Base-by-base conservation (phyloP, 92 coral and sea anemone species). In the Metridium senile region DNA sequence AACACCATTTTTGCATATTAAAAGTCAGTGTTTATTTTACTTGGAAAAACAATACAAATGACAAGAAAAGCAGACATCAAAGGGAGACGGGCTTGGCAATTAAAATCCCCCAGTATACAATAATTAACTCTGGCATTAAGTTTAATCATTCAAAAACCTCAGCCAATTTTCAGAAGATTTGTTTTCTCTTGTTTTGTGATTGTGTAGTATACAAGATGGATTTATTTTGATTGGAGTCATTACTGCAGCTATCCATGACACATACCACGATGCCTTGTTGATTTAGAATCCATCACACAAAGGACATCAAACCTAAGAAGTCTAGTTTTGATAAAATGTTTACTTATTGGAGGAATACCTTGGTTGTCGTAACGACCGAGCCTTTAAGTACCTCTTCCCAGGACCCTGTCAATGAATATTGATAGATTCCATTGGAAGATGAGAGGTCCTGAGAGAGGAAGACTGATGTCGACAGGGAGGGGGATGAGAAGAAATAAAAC, bases 1-100 rank as follows among this genome's bases (percentile, higher is more conserved):
- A 43, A 49, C 8, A 23, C 23, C 56, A 63, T 59, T 82, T 80
- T 85, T 85, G 82, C 86, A 85, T 81, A 81, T 76, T 64, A 63
- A 53, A 32, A 22, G 13, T 26, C 58, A 23, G n/a, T 85, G 82
- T 81, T 86, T 86, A 62, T 65, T 64, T 75, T 81, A 16, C 72
- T 54, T 58, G 29, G 59, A 59, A 34, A 68, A 59, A 76, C 63
- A 58, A 52, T 32, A 49, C 49, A 35, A 23, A 68, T 54, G 72
- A 31, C 72, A 62, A 46, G 58, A 68, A 30, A 32, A 47, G 49
- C 64, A 66, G 72, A 25, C 68, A 66, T 78, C 74, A 78, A 68
- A 68, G 70, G 62, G 8, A 47, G n/a, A 27, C 80, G 26, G 18
- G 28, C 67, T 33, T 17, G 17, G 11, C 31, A 7, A 51, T 23